A percentile compares a stretch with the other conserved stretches of the same genome.
Conservation (phyloP, 2,888 invertebrate genomes). For the Cerastoderma edule region DNA sequence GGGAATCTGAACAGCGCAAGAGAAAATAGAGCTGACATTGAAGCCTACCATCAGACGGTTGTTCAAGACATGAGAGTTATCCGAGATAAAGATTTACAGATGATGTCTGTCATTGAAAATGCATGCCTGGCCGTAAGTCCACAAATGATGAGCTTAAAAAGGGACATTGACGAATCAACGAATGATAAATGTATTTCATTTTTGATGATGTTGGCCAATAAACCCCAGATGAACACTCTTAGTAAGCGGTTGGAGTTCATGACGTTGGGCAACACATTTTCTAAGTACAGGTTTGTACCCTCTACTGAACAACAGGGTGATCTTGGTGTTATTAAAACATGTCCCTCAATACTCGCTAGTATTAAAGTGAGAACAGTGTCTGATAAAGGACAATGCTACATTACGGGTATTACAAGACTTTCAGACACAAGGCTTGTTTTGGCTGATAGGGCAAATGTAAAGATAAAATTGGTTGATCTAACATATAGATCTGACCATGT, state of each 20-base stretch:
- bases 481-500: not conserved
- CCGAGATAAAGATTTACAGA: too few species aligned
- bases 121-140: too few species aligned
- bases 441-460: not conserved
- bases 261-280: not conserved
- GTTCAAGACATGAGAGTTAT: not conserved
- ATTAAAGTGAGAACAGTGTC: slow-evolving; percentile 2
- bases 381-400: not conserved
- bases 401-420: not conserved
- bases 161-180: too few species aligned
- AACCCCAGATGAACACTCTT: not conserved
- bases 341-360: not conserved
- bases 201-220: too few species aligned
- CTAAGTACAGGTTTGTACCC: not conserved
- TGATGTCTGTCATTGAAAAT: too few species aligned
- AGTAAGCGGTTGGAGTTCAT: not conserved
- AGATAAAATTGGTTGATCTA: slow-evolving; percentile 3
- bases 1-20: too few species aligned
- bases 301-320: not conserved
- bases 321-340: not conserved
- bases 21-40: too few species aligned
- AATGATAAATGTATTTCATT: too few species aligned
- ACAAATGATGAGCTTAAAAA: too few species aligned
- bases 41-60: not conserved
- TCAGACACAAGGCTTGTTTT: not conserved